Conservation (phyloP, 1,140 invertebrate genomes). For the fruit fly (Drosophila melanogaster) region DNA sequence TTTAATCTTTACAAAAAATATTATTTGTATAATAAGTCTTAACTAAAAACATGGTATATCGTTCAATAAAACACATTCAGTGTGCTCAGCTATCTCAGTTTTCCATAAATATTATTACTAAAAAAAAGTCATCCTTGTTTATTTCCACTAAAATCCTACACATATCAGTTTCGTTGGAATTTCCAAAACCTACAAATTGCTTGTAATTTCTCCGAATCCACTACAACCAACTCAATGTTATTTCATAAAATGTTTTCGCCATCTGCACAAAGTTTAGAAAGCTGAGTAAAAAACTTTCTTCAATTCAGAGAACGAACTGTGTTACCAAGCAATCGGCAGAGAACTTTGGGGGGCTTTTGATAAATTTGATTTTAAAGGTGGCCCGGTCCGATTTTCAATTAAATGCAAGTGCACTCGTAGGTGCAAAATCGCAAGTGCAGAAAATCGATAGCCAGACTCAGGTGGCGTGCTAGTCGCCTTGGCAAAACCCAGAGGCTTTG, state of each 20-base stretch:
- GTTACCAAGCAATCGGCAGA: constrained; percentile 34
- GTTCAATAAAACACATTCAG: no score
- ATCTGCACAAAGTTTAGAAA: constrained; percentile 28
- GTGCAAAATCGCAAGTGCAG: constrained; percentile 31
- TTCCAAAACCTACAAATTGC: not conserved
- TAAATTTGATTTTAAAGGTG: constrained; percentile 68
- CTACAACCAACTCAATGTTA: not conserved
- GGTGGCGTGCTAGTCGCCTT: constrained; percentile 6
- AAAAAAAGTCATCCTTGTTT: no score
- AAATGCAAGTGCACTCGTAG: constrained; percentile 42
- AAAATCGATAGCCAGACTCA: constrained; percentile 63
- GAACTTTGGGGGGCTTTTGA: constrained; percentile 40
- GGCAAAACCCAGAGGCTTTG: not conserved
- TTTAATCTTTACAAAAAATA: no score
- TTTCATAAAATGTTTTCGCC: constrained; percentile 17
- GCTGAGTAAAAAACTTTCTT: constrained; percentile 50
- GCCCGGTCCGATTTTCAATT: constrained; percentile 54
- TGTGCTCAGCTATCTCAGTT: no score
- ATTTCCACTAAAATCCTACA: no score
- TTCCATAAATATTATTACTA: no score
- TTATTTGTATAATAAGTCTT: no score
- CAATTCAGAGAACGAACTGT: constrained; percentile 20
- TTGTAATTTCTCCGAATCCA: not conserved
- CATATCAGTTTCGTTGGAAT: no score
- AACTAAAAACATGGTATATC: no score